These are phyloP conservation scores for Spicauda simplicius DNA, from an alignment of 2,888 invertebrate genomes.

Conservation along the genomic window DNA sequence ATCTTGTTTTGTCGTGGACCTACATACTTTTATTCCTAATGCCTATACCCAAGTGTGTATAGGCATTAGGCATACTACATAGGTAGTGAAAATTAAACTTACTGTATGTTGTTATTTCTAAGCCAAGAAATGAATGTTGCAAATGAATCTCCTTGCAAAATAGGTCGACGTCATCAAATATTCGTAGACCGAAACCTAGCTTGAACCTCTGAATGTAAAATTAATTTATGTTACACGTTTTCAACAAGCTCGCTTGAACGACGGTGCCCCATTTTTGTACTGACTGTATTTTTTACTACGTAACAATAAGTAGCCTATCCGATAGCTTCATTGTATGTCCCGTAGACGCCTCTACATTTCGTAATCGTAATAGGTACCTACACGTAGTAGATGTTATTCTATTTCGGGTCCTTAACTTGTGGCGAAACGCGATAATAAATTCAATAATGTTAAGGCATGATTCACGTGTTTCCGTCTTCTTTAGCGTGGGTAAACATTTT, in stretches of 20 bases:
- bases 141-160: background rate
- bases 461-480: constrained; percentile 15
- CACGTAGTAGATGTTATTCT: constrained; percentile 33
- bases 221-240: constrained; percentile 8
- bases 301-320: constrained; percentile 5
- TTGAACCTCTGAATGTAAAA: constrained; percentile 16
- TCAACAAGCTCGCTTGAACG: constrained; percentile 3
- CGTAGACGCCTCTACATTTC: constrained; percentile 29
- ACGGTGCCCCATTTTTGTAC: constrained; percentile 18
- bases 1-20: background rate
- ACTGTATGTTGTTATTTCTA: background rate
- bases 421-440: constrained; percentile 30
- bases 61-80: too few species aligned
- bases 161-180: constrained; percentile 4
- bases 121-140: background rate
- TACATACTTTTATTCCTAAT: background rate
- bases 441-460: constrained; percentile 30
- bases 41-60: too few species aligned
- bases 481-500: constrained; percentile 7
- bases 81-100: background rate
- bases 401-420: constrained; percentile 30
- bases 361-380: constrained; percentile 33
- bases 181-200: constrained; percentile 8
- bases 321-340: constrained; percentile 27
- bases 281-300: constrained; percentile 22